phyloP scores from a whole-genome alignment of 2,113 vertebrate genomes.

The Boulengeromyrus knoepffleri region DNA sequence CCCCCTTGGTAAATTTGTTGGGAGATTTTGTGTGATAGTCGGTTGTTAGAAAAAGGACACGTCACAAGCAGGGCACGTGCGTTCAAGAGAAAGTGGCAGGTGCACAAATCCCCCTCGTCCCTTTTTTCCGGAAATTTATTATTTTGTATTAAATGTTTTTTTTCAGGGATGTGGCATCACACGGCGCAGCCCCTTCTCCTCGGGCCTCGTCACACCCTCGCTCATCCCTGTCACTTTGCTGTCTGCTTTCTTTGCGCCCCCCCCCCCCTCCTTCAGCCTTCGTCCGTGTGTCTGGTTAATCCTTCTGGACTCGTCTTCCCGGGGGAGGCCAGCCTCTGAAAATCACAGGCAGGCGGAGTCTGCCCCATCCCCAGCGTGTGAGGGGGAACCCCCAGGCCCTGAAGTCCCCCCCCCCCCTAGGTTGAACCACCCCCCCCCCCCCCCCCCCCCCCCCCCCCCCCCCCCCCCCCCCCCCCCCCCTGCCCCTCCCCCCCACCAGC shows the following conservation, averaged over 20 bases:
- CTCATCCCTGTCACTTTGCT: not conserved
- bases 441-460: no score
- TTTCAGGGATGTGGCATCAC: not conserved
- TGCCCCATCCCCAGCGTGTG: slow-evolving; percentile 6
- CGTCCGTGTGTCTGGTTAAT: not conserved
- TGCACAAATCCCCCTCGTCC: not conserved
- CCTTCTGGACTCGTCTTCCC: not conserved
- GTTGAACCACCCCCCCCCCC: not conserved
- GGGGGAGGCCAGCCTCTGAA: not conserved
- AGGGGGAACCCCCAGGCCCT: not conserved
- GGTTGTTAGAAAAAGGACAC: not conserved
- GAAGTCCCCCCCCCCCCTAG: not conserved
- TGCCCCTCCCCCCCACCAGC: no score
- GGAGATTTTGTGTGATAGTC: not conserved
- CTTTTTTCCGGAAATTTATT: not conserved
- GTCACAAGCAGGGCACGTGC: not conserved
- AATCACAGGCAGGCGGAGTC: slow-evolving; percentile 28
- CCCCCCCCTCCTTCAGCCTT: not conserved
- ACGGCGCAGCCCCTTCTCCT: not conserved
- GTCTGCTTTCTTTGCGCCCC: not conserved
- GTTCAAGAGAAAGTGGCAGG: no score
- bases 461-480: no score
- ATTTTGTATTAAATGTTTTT: not conserved
- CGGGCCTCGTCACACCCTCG: not conserved
- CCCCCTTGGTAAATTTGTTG: not conserved